Base-by-base conservation (phyloP, 2,888 invertebrate species). In the Orthosia incerta region DNA sequence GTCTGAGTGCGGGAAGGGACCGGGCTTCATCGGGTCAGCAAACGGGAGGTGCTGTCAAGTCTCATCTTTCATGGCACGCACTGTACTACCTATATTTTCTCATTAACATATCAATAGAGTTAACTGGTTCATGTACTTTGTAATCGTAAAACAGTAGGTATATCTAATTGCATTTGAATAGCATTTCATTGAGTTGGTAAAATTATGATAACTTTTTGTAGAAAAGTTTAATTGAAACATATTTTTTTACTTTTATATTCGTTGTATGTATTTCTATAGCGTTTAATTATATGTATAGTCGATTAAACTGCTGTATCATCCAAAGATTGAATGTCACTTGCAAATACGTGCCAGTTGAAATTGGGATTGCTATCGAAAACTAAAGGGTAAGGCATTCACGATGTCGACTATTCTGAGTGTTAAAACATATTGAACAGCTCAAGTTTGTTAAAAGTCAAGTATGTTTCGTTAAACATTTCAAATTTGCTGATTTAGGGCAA, bases 51-150 rank as follows among this genome's bases (percentile, higher is more conserved):
- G n/a, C n/a, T n/a, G 31, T 31, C 7, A 31, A 9, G 39, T 7
- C 39, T 39, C 39, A 39, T 9, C 9, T 39, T 39, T 39, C 39
- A 9, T 39, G 39, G 9, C 39, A 9, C 39, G 9, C 31, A 39
- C 39, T 39, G 39, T 48, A 48, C 15, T 71, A 46, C 70, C 11
- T 39, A 71, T 64, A 68, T 62, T 73, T 66, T 64, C 63, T 48
- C 60, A 61, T 20, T 55, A 62, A 82, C 82, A 82, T 82, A 82
- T 82, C 80, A 80, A 77, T 83, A 83, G 66, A 57, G 5, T 63
- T 67, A 72, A 65, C 20, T 45, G 50, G 12, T 70, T 78, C 51
- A 55, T 53, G 60, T 72, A 76, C 4, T 45, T 66, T 46, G 26
- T 55, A 56, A 45, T 45, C 9, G 11, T 55, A 57, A 60, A 67